A percentile compares a stretch with the other conserved stretches of the same genome.
These are phyloP conservation scores for Akabosia matsudoensis DNA, from an alignment of 1,140 invertebrate genomes.

Conservation along the genomic window DNA sequence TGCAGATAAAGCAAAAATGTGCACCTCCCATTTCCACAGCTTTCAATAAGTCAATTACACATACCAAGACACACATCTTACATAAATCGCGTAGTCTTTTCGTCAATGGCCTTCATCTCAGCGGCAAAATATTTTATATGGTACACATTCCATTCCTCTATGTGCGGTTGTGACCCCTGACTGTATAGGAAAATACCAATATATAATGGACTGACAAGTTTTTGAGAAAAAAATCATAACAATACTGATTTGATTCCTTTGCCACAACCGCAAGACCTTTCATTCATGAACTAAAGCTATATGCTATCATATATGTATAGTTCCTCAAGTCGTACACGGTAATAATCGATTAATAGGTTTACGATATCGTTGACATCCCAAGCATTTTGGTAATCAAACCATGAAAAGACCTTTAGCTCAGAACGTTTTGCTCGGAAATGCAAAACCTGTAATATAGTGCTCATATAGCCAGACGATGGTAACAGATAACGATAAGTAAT, in stretches of 20 bases:
- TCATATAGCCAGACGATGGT: too few relatives aligned
- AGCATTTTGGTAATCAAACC: not conserved
- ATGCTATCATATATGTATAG: not conserved
- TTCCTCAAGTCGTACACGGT: not conserved
- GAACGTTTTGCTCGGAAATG: not conserved
- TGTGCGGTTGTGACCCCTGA: not conserved
- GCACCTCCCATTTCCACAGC: not conserved
- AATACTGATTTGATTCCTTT: too few relatives aligned
- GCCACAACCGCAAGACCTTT: too few relatives aligned
- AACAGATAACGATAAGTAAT: too few relatives aligned
- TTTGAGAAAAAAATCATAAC: too few relatives aligned
- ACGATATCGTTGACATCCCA: not conserved
- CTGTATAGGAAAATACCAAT: too few relatives aligned
- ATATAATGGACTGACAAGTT: too few relatives aligned
- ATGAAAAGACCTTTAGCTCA: not conserved
- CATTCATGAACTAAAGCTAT: not conserved
- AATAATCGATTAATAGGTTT: not conserved
- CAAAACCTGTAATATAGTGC: too few relatives aligned
- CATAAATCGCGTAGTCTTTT: too few relatives aligned
- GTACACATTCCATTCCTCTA: not conserved
- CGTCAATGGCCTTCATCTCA: not conserved
- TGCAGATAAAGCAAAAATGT: too few relatives aligned
- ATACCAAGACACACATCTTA: too few relatives aligned
- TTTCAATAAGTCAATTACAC: too few relatives aligned
- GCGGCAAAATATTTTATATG: not conserved